A percentile compares a stretch with the other conserved stretches of the same genome.
Evolutionary conservation across 2,113 vertebrate species (phyloP).

Genomic region (Phasianus colchicus): DNA sequence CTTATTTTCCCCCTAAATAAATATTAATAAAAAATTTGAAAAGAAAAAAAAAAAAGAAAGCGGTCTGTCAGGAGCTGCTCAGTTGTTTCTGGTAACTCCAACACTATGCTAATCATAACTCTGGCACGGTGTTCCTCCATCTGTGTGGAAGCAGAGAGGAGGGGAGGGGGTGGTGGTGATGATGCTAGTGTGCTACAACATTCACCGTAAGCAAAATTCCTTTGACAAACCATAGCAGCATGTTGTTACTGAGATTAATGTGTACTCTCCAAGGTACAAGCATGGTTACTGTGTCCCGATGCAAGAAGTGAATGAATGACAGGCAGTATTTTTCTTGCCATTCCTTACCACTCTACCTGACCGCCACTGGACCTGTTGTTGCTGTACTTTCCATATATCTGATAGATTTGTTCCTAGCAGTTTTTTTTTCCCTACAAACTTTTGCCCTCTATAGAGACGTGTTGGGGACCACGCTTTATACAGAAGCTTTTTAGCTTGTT

Average conservation of each 20-base stretch:
- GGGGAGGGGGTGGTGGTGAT: background rate
- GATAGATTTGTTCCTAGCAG: background rate
- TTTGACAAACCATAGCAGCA: rapidly evolving
- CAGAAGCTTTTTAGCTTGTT: background rate
- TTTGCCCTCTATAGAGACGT: background rate
- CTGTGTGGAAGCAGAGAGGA: slow-evolving; percentile 5
- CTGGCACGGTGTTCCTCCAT: background rate
- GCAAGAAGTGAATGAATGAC: background rate
- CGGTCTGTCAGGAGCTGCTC: slow-evolving; percentile 43
- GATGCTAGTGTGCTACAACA: background rate
- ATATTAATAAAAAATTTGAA: background rate
- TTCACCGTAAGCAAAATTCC: background rate
- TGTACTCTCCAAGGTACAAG: background rate
- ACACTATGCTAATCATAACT: slow-evolving; percentile 43
- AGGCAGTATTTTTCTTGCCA: background rate
- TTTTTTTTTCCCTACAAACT: background rate
- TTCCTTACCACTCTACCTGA: background rate
- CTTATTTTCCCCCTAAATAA: background rate
- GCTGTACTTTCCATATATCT: background rate
- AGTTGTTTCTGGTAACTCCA: slow-evolving; percentile 57
- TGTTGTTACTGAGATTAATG: background rate
- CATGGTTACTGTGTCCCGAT: background rate
- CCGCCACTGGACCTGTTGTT: background rate
- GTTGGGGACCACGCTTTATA: background rate
- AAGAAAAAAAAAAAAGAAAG: background rate